Base-by-base conservation (phyloP, 37 sponge, comb jelly and placozoan species). In the Aplysina aerophoba region DNA sequence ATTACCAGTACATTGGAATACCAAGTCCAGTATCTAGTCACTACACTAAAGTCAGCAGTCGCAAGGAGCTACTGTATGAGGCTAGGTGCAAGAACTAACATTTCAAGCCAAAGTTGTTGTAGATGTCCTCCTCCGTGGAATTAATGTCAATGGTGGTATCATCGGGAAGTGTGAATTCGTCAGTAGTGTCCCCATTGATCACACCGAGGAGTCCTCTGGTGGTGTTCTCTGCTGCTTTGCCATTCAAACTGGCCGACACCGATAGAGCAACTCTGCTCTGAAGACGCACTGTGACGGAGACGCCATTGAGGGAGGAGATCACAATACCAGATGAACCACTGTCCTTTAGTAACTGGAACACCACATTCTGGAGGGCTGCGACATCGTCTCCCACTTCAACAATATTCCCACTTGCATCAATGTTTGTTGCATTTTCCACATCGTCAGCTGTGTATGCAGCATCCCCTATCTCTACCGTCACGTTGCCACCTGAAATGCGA, bases 181-280 rank as follows among this genome's bases (percentile, higher is more conserved):
- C 89, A 21, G 25, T 38, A 12, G 87, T 44, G 53, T 83, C 80
- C 0, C 87, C 84, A 54, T 92, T 88, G 36, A 86, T 79, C 59
- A 37, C 33, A 15, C 93, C 93, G 27, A 92, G 66, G 62, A 92
- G 38, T 28, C 93, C 93, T 14, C 59, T 71, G 1, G 93, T 92
- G 24, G 36, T 28, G 44, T 75, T 37, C 5, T 28, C 36, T 27
- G 79, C 87, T 19, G n/a, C 37, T 0, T 41, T 53, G 36, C 65
- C 0, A 2, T 80, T 55, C 35, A 88, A 73, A 30, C 34, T 35
- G 6, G 17, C 34, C 12, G 71, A n/a, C 33, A 69, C 27, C 1
- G 71, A 69, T 1, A 69, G 71, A 4, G 71, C 71, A 34, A 15
- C 33, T 4, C 22, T n/a, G 1, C 16, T 17, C 37, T 85, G 73